Conservation (phyloP, 2,888 invertebrate genomes). For the Drosophila fulvimacula region DNA sequence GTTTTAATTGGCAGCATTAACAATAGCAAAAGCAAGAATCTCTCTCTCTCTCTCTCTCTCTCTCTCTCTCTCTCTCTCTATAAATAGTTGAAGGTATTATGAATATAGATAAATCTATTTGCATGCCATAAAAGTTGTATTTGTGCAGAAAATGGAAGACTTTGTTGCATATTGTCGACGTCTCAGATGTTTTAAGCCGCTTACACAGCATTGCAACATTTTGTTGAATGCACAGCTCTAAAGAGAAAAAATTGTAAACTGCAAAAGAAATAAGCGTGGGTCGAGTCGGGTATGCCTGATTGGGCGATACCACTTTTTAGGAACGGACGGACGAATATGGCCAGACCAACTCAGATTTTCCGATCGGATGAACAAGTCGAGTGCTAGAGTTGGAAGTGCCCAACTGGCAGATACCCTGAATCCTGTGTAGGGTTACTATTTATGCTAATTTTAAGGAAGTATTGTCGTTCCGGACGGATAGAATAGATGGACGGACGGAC, state of each 20-base stretch:
- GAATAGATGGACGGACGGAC: not conserved
- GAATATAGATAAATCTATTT: constrained; percentile 2
- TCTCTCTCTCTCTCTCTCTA: too few species aligned
- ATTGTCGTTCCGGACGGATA: too few species aligned
- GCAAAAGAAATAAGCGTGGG: not conserved
- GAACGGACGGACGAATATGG: not conserved
- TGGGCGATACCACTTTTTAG: too few species aligned
- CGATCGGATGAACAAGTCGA: not conserved
- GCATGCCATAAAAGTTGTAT: constrained; percentile 4
- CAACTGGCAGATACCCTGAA: not conserved
- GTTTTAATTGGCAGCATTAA: not conserved
- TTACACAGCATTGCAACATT: constrained; percentile 23
- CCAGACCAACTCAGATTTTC: not conserved
- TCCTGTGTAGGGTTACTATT: not conserved
- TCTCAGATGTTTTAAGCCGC: constrained; percentile 45
- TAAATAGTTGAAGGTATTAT: not conserved
- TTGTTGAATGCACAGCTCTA: constrained; percentile 4
- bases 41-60: too few species aligned
- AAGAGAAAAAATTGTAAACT: not conserved
- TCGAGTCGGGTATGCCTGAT: not conserved
- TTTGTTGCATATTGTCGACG: constrained; percentile 36
- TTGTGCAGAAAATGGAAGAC: constrained; percentile 1
- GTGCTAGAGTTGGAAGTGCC: not conserved
- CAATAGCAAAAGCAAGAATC: not conserved
- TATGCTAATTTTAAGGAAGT: not conserved